Base-by-base conservation (phyloP, 2,113 vertebrate genomes). In the Carettochelys insculpta region DNA sequence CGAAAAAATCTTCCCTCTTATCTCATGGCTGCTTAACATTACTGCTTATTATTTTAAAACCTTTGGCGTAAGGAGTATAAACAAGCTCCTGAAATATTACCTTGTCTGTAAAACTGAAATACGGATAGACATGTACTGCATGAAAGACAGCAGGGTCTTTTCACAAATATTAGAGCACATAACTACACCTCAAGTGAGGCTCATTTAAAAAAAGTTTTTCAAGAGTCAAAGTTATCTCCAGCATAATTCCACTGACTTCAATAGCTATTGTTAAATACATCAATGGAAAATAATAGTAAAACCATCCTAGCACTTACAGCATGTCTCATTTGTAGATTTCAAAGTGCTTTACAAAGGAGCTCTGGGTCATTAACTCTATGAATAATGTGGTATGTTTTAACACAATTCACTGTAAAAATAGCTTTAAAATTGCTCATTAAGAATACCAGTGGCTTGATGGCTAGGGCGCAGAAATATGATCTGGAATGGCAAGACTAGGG, bases 21-120 rank as follows among this genome's bases (percentile, higher is more conserved):
- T 34, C 34, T 8, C 31, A 65, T 19, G 16, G 58, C 58, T n/a
- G n/a, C n/a, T n/a, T n/a, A n/a, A n/a, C n/a, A n/a, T n/a, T n/a
- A n/a, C n/a, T n/a, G n/a, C n/a, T n/a, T n/a, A n/a, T n/a, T n/a
- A n/a, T n/a, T n/a, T n/a, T n/a, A n/a, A n/a, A n/a, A n/a, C n/a
- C n/a, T n/a, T n/a, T n/a, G 58, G 58, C n/a, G 31, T 65, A 80
- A 43, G 27, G 71, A 75, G 71, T 41, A 75, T 29, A 41, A 24
- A 22, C 68, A 38, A 90, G 91, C 91, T 90, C 80, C 84, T 92
- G 90, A 94, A 94, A 87, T 31, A 56, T 82, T 81, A 94, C 89
- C 1, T 25, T 92, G 78, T 71, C 50, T 89, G 87, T 89, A 95
- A 89, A 95, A 92, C 71, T 92, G 86, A 80, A 84, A 94, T 71